Base-by-base conservation (phyloP, 2,113 vertebrate species). In the Redunca redunca region DNA sequence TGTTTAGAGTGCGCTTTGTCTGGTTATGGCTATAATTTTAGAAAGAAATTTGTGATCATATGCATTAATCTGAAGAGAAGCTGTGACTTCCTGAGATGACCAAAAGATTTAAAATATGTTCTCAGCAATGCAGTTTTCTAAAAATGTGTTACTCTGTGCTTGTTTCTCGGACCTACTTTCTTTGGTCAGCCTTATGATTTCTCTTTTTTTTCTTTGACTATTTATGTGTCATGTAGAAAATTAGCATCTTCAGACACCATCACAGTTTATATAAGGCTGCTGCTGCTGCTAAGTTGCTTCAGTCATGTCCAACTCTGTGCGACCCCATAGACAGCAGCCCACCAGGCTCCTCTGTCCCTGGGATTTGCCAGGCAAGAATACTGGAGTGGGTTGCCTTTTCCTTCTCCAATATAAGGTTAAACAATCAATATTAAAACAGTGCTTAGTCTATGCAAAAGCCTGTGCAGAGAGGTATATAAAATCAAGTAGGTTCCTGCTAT, bases 161-260 rank as follows among this genome's bases (percentile, higher is more conserved):
- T 96, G 14, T 62, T 81, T 97, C 8, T 84, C 55, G 67, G 78
- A 98, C 5, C 13, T 71, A 25, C 67, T 98, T 87, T 50, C 74
- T 21, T 94, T 74, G 46, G 23, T 92, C 21, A 84, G 43, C 25
- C 23, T 97, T 94, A 55, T 28, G 40, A 95, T 52, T 36, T 93
- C 55, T 67, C 10, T n/a, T 78, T 95, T 94, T 89, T 78, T 78
- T 94, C 10, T 94, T 86, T 86, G 60, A 58, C 30, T 90, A 85
- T 67, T 77, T 83, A 91, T 95, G 74, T 80, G 16, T 67, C 16
- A 33, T 92, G 55, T 55, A 8, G 84, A 7, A 25, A 82, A 15
- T 86, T 57, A 93, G 2, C 40, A 84, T 95, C 55, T 88, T 78
- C 91, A 48, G 55, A 74, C 6, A 93, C 30, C 48, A 36, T 90